Evolutionary conservation across 2,797 vertebrate genomes (phyloP), one percentile per base, ranked within the genome.

Genomic region (Sarcophilus harrisii): DNA sequence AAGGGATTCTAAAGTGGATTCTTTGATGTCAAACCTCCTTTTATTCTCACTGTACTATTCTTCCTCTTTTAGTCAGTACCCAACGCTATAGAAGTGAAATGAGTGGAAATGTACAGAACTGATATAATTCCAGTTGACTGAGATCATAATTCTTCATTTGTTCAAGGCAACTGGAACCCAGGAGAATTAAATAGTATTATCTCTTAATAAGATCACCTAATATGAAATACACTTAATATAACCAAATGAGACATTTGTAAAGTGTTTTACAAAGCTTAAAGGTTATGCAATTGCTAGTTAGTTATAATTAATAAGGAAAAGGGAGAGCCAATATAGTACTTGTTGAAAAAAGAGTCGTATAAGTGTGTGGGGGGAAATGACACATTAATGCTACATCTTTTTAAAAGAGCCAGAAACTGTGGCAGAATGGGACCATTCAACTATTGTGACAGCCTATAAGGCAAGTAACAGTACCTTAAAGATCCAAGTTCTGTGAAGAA

Each of bases 401-500:
- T 27, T 28, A 93, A 54, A 12, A 62, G 92, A n/a, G 5, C 18
- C 54, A 29, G 91, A 30, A 93, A 94, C 60, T 52, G 8, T 18
- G 62, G 66, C n/a, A 66, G 14, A 60, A 58, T 52, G 54, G 91
- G 93, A 58, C 28, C 5, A 5, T 32, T 90, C 94, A 92, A 89
- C 92, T 58, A 24, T 0, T 57, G 59, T 4, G n/a, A 59, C 95
- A 89, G 5, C 30, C 92, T 62, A 58, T 93, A 49, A 28, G 91
- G 58, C 18, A 32, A 96, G 94, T 14, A 95, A 66, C 93, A 92
- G 57, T 92, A 73, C 27, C 90, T 92, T 30, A 29, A 92, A 90
- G 90, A 90, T 90, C 32, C 60, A 90, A 91, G 32, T 92, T 58
- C 95, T 90, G 11, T n/a, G 93, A 98, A 91, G 90, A 95, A 55